These are phyloP conservation scores for Caenorhabditis angaria DNA, from an alignment of 2,888 invertebrate genomes.

Conservation along the genomic window DNA sequence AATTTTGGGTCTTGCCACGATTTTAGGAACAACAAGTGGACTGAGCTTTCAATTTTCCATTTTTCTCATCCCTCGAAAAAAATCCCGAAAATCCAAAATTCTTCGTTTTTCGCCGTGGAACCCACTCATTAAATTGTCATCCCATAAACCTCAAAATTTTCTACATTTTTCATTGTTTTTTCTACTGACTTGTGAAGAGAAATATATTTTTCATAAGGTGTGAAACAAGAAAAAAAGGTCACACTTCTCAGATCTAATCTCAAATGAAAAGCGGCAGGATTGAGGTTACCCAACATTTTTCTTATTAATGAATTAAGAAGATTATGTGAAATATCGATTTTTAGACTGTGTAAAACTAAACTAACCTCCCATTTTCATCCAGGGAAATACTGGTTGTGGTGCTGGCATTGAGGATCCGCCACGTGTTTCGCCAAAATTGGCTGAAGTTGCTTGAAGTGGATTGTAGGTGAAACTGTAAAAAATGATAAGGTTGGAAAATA, in stretches of 20 bases:
- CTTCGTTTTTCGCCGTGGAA: too few relatives aligned
- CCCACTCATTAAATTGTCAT: too few relatives aligned
- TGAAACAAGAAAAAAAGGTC: background rate
- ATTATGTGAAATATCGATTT: background rate
- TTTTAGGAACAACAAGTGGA: too few relatives aligned
- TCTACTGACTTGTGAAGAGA: too few relatives aligned
- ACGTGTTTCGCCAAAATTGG: conserved; percentile 48
- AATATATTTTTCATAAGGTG: background rate
- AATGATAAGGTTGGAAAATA: too few relatives aligned
- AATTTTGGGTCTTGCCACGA: too few relatives aligned
- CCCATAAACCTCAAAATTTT: too few relatives aligned
- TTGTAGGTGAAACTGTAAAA: conserved; percentile 54
- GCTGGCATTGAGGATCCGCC: conserved; percentile 36
- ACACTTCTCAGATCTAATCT: background rate
- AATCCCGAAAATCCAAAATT: too few relatives aligned
- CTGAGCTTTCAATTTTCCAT: too few relatives aligned
- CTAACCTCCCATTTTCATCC: conserved; percentile 72
- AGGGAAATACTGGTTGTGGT: conserved; percentile 68
- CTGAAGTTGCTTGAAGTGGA: conserved; percentile 48
- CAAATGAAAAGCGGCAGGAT: background rate
- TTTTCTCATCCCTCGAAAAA: too few relatives aligned
- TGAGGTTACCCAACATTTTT: background rate
- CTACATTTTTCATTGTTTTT: too few relatives aligned
- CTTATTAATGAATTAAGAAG: too few relatives aligned
- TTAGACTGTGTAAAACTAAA: background rate